Base-by-base conservation (phyloP, 2,113 vertebrate species). In the Perca flavescens region DNA sequence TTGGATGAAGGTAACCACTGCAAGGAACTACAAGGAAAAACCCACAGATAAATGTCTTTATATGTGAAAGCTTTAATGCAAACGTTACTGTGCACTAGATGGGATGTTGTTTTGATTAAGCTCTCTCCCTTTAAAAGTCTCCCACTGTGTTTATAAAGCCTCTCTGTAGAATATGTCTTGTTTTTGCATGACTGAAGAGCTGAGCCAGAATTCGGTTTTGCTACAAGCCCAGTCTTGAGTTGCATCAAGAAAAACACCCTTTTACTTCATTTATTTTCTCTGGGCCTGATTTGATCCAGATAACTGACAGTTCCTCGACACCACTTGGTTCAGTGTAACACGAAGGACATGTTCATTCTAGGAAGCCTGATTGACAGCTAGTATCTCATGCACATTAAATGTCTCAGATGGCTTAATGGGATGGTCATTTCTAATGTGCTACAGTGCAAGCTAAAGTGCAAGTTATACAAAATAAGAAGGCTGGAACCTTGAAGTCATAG, bases 191-290 rank as follows among this genome's bases (percentile, higher is more conserved):
- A 70, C 43, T 64, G 43, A 83, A 40, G 25, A 84, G 34, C 50
- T 57, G 75, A 78, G 36, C 16, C 22, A 36, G n/a, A 21, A 25
- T 50, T 68, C 15, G 13, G 46, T 54, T 79, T 64, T 53, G 6
- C n/a, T 72, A 60, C 86, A 91, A 82, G 86, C 79, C 22, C 61
- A 46, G 63, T 86, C 88, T 88, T 85, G 90, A 58, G 31, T 25
- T 63, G 43, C 7, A 43, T 40, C 61, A 63, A 40, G 25, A 74
- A 69, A 69, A 70, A 66, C 40, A 7, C 1, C 2, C 36, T 74
- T 72, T 83, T 25, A 40, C 1, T 36, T 21, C 0, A 63, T 58
- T 56, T 49, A 28, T 63, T 61, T 66, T 4, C 50, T 4, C 63
- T n/a, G 17, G 47, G 74, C 52, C 43, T 22, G 15, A 54, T 50